phyloP scores from a whole-genome alignment of 2,797 vertebrate genomes.

The Sciurus vulgaris region DNA sequence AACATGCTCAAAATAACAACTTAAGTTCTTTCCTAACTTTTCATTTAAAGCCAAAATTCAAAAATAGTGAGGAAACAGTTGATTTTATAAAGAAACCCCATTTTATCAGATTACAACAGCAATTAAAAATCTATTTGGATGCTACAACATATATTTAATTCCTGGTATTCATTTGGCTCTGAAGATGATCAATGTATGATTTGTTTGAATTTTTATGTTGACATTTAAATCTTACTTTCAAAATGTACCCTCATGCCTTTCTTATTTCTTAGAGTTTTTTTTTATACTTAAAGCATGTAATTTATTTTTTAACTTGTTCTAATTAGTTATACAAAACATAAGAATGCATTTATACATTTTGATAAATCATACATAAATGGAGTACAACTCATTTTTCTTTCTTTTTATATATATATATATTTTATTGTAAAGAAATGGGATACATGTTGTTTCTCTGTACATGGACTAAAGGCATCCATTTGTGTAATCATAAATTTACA shows the following conservation, averaged over 20 bases:
- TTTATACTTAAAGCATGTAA: too few relatives aligned
- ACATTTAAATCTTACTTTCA: not conserved
- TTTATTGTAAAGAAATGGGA: too few relatives aligned
- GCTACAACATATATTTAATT: not conserved
- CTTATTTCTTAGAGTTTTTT: not conserved
- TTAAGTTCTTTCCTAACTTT: not conserved
- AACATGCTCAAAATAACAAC: not conserved
- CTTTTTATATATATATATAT: too few relatives aligned
- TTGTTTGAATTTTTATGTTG: not conserved
- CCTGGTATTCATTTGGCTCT: not conserved
- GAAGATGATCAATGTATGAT: not conserved
- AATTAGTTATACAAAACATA: too few relatives aligned
- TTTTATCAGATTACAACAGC: not conserved
- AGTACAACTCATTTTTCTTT: too few relatives aligned
- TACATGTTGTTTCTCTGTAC: too few relatives aligned
- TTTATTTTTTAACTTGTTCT: too few relatives aligned
- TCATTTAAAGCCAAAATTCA: slow-evolving; percentile 27
- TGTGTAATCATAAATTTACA: too few relatives aligned
- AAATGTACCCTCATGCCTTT: not conserved
- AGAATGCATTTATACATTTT: too few relatives aligned
- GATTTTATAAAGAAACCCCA: not conserved
- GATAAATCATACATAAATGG: too few relatives aligned
- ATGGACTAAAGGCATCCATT: too few relatives aligned
- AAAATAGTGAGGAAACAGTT: not conserved
- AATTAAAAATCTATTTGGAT: not conserved